phyloP scores from a whole-genome alignment of 2,797 vertebrate genomes.

The Chiropotes sagulatus region DNA sequence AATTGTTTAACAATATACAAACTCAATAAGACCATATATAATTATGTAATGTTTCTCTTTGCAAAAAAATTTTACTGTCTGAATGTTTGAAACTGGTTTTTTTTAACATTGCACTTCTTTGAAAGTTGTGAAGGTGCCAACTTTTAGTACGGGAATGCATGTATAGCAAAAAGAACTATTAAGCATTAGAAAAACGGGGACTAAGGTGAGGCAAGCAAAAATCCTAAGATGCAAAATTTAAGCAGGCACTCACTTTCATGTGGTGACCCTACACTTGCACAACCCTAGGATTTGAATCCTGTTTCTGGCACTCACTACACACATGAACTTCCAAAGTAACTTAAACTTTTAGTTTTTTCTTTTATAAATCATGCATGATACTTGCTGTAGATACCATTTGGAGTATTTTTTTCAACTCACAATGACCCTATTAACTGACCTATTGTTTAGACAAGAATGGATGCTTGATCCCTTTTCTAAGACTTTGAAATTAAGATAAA shows the following conservation, averaged over 20 bases:
- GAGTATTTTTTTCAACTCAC: conserved; percentile 6
- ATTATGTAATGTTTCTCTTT: not conserved
- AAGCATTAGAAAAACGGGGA: not conserved
- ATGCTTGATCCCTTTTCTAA: not conserved
- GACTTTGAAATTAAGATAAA: conserved; percentile 24
- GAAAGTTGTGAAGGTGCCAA: conserved; percentile 27
- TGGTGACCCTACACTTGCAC: not conserved
- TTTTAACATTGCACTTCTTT: conserved; percentile 31
- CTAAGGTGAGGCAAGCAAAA: not conserved
- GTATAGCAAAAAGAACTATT: not conserved
- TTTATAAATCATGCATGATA: not conserved
- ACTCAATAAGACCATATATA: not conserved
- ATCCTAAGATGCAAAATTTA: not conserved
- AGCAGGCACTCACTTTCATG: not conserved
- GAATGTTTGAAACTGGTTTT: not conserved
- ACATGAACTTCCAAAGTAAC: not conserved
- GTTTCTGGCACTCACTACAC: not conserved
- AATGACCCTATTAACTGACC: not conserved
- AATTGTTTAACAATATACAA: not conserved
- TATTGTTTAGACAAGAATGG: not conserved
- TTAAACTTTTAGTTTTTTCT: not conserved
- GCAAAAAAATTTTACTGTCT: not conserved
- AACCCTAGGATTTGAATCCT: not conserved
- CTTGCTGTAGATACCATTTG: not conserved
- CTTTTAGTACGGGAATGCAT: not conserved